Conservation (phyloP, 2,797 vertebrate genomes). For the Karalla daura region DNA sequence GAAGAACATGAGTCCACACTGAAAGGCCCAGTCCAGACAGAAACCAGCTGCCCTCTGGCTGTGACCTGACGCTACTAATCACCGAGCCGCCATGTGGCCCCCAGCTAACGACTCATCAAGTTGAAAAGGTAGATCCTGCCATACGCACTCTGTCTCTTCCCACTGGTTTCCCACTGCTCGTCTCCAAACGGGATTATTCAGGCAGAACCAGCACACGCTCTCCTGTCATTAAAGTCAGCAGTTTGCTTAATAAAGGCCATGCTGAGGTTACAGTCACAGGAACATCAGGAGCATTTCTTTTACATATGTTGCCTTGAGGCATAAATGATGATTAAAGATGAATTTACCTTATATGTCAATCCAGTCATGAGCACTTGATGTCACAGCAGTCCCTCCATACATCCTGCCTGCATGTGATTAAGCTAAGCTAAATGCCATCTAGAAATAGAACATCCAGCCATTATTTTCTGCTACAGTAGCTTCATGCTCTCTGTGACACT, state of each 20-base stretch:
- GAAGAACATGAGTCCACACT: too few species aligned
- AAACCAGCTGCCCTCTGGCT: too few species aligned
- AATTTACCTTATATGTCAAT: not conserved
- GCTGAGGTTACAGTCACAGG: not conserved
- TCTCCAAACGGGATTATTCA: not conserved
- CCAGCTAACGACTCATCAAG: conserved; percentile 47
- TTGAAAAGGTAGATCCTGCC: conserved; percentile 27
- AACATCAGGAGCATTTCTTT: not conserved
- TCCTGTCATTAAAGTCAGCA: not conserved
- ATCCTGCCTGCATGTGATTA: conserved; percentile 1
- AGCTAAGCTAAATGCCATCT: conserved; percentile 28
- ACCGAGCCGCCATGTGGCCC: too few species aligned
- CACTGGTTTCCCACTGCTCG: not conserved
- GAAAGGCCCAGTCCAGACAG: too few species aligned
- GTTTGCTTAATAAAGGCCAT: not conserved
- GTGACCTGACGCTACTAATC: too few species aligned
- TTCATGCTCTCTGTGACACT: conserved; percentile 13
- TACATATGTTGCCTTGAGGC: not conserved
- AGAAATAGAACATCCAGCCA: conserved; percentile 16
- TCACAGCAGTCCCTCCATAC: not conserved
- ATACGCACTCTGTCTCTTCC: conserved; percentile 9
- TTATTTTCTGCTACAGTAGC: conserved; percentile 16
- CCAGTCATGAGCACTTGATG: not conserved
- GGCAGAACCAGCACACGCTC: not conserved
- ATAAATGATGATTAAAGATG: conserved; percentile 3